Evolutionary conservation across 2,113 vertebrate genomes (phyloP).

Genomic region (Pao palembangensis): DNA sequence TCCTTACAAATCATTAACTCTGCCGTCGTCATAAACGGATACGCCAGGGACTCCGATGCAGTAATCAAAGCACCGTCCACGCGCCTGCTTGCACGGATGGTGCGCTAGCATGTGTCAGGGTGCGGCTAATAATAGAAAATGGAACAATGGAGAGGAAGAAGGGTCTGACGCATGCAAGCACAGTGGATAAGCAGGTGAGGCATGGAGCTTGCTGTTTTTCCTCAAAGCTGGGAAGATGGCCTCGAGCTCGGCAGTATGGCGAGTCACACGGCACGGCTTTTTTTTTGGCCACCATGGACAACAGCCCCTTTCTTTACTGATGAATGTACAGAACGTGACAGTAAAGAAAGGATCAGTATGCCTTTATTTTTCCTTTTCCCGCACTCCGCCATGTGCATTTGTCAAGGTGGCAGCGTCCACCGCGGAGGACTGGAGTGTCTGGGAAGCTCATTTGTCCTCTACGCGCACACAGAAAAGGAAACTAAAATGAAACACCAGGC

Average conservation of each 20-base stretch:
- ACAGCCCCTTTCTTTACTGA: constrained; percentile 56
- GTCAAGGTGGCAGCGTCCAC: constrained; percentile 31
- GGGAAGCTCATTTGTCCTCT: not conserved
- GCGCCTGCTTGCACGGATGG: constrained; percentile 11
- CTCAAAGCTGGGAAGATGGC: constrained; percentile 56
- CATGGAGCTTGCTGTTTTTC: constrained; percentile 42
- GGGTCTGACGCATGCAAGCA: constrained; percentile 50
- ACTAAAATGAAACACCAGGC: not conserved
- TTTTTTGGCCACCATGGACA: constrained; percentile 38
- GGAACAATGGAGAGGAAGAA: constrained; percentile 7
- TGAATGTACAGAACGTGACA: constrained; percentile 50
- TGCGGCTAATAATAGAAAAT: constrained; percentile 28
- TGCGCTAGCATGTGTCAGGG: constrained; percentile 2
- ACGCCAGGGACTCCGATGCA: not conserved
- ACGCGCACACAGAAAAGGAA: not conserved
- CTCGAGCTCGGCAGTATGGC: constrained; percentile 68
- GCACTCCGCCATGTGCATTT: constrained; percentile 41
- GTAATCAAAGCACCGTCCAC: not conserved
- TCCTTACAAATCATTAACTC: constrained; percentile 6
- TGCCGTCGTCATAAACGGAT: no score
- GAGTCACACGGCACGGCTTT: constrained; percentile 69
- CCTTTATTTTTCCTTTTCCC: constrained; percentile 23
- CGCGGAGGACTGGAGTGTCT: constrained; percentile 13
- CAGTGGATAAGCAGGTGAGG: constrained; percentile 55
- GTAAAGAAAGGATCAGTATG: constrained; percentile 28